phyloP scores from a whole-genome alignment of 2,797 vertebrate genomes.

The Poecilia wingei region DNA sequence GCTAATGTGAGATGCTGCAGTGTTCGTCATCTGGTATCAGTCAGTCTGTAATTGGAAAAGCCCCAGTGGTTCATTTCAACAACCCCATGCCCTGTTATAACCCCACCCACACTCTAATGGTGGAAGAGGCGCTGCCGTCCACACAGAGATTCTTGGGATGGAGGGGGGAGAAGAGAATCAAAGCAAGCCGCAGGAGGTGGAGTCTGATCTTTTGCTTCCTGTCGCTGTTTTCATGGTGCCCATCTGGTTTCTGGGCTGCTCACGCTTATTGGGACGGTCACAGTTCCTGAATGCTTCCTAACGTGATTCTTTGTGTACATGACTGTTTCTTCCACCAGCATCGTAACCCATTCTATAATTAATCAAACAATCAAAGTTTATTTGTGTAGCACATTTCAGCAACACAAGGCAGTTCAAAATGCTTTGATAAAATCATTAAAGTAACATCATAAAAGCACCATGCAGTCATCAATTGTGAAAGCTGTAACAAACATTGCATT shows the following conservation, averaged over 20 bases:
- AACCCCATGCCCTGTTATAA: constrained; percentile 64
- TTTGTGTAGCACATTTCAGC: too few relatives aligned
- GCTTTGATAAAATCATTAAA: too few relatives aligned
- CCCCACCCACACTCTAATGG: constrained; percentile 63
- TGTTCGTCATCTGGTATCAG: constrained; percentile 73
- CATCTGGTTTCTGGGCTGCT: constrained; percentile 66
- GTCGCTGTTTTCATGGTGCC: constrained; percentile 52
- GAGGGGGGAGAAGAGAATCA: constrained; percentile 39
- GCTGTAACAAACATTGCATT: too few relatives aligned
- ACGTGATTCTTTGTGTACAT: neutral
- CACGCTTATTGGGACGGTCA: constrained; percentile 11
- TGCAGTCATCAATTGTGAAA: too few relatives aligned
- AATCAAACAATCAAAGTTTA: too few relatives aligned
- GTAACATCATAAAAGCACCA: too few relatives aligned
- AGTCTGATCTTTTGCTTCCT: constrained; percentile 56
- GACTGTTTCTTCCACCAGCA: too few relatives aligned
- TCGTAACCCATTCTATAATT: too few relatives aligned
- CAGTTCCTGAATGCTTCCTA: constrained; percentile 8
- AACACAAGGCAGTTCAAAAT: too few relatives aligned
- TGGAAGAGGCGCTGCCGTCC: constrained; percentile 51
- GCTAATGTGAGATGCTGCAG: constrained; percentile 66
- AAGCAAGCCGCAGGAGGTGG: constrained; percentile 44
- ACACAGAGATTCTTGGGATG: constrained; percentile 46
- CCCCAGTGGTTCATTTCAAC: constrained; percentile 57
- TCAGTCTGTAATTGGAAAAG: constrained; percentile 73